Evolutionary conservation across 2,113 vertebrate genomes (phyloP).

Genomic region (Vidua macroura): DNA sequence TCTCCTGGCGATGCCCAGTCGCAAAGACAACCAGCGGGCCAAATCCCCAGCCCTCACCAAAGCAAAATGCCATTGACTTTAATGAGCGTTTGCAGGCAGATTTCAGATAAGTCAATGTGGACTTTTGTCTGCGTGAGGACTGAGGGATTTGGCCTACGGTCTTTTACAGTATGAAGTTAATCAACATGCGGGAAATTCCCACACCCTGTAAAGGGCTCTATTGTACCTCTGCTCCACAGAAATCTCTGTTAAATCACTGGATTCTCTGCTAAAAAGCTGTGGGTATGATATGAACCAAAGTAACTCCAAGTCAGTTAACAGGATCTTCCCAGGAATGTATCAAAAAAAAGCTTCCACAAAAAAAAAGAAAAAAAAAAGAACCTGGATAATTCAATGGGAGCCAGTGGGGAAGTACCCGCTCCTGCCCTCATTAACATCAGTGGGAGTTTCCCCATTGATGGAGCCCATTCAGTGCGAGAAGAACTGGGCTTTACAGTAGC

Average conservation of each 20-base stretch:
- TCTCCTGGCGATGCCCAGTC: background rate
- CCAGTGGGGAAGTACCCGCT: background rate
- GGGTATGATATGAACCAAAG: conserved; percentile 15
- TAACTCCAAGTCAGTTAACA: conserved; percentile 7
- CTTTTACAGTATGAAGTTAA: conserved; percentile 52
- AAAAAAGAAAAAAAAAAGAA: background rate
- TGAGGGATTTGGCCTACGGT: conserved; percentile 28
- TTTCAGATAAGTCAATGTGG: conserved; percentile 18
- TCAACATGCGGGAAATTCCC: conserved; percentile 56
- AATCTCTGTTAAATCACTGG: background rate
- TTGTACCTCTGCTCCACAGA: background rate
- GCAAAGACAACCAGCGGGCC: background rate
- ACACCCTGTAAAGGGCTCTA: conserved; percentile 16
- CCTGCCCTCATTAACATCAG: conserved; percentile 24
- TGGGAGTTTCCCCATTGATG: conserved; percentile 18
- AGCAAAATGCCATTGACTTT: conserved; percentile 24
- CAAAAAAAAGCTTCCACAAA: background rate
- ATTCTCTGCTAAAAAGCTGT: background rate
- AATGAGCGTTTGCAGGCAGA: conserved; percentile 33
- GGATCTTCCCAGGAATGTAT: conserved; percentile 27
- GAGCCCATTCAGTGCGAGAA: conserved; percentile 24
- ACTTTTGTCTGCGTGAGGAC: conserved; percentile 23
- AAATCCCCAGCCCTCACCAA: background rate
- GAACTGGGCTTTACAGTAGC: background rate
- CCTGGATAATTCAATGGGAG: conserved; percentile 4